These are phyloP conservation scores for Littorina saxatilis DNA, from an alignment of 1,140 invertebrate species.

Conservation along the genomic window DNA sequence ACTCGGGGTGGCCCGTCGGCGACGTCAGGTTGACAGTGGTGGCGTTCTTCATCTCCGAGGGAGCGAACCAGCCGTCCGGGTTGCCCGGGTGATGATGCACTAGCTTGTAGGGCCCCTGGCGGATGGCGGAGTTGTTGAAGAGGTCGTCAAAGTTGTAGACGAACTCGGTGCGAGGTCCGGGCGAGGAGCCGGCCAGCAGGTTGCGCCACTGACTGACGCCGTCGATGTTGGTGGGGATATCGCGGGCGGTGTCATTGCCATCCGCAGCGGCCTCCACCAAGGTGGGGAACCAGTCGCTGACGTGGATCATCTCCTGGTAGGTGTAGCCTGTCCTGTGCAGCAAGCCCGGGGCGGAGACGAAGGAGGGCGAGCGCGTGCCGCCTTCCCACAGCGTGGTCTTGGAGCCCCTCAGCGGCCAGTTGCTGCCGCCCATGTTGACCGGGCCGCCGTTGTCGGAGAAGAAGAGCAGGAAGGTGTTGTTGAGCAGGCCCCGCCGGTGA, in stretches of 20 bases:
- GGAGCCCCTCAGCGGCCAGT: slow-evolving; percentile 74
- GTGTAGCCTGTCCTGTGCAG: slow-evolving; percentile 38
- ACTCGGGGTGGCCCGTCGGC: neutral
- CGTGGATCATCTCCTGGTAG: slow-evolving; percentile 81
- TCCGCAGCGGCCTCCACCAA: slow-evolving; percentile 78
- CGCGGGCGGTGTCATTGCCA: slow-evolving; percentile 51
- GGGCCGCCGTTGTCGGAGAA: slow-evolving; percentile 76
- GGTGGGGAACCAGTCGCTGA: slow-evolving; percentile 93
- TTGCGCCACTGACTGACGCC: slow-evolving; percentile 43
- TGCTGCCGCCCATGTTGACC: slow-evolving; percentile 85
- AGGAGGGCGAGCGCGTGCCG: slow-evolving; percentile 61
- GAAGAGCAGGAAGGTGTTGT: slow-evolving; percentile 70
- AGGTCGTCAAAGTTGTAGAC: slow-evolving; percentile 44
- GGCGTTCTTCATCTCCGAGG: slow-evolving; percentile 26
- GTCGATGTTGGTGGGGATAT: slow-evolving; percentile 27
- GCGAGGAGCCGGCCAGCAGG: neutral
- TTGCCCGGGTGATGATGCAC: slow-evolving; percentile 24
- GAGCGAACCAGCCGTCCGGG: slow-evolving; percentile 33
- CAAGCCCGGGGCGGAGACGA: slow-evolving; percentile 38
- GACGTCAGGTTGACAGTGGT: neutral
- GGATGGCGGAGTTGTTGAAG: slow-evolving; percentile 52
- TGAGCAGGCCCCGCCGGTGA: slow-evolving; percentile 73
- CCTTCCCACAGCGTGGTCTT: slow-evolving; percentile 77
- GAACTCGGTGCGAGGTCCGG: slow-evolving; percentile 31
- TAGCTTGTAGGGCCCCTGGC: slow-evolving; percentile 43